These are phyloP conservation scores for Drosophila sordidula DNA, from an alignment of 2,888 invertebrate species.

Conservation along the genomic window DNA sequence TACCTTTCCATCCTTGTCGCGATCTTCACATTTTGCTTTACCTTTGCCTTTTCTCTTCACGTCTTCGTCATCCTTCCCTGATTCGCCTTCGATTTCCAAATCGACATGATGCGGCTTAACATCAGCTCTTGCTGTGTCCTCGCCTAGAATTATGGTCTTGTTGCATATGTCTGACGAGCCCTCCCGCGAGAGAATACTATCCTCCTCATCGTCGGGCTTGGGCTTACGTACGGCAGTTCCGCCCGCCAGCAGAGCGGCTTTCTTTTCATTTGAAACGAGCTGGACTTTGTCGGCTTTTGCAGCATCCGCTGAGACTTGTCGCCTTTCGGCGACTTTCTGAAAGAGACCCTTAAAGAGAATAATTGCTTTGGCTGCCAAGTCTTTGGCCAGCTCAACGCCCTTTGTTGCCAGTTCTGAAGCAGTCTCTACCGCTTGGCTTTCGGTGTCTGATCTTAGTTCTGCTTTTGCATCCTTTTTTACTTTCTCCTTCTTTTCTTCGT, in stretches of 20 bases:
- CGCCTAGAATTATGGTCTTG: conserved; percentile 60
- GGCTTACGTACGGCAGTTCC: not conserved
- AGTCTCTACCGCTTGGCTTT: conserved; percentile 23
- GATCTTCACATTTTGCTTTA: not conserved
- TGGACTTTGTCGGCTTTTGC: conserved; percentile 20
- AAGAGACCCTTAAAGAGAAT: not conserved
- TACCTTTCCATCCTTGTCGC: not conserved
- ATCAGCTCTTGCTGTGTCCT: conserved; percentile 37
- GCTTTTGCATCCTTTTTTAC: not conserved
- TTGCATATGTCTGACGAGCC: conserved; percentile 46
- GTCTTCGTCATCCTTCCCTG: not conserved
- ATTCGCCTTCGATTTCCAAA: conserved; percentile 18
- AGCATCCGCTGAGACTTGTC: conserved; percentile 1
- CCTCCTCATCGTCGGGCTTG: not conserved
- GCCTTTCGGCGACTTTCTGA: conserved; percentile 4
- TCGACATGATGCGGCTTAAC: conserved; percentile 52
- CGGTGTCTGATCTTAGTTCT: conserved; percentile 1
- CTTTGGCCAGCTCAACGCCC: conserved; percentile 18
- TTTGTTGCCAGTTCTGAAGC: conserved; percentile 28
- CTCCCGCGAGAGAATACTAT: not conserved
- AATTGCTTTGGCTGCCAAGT: conserved; percentile 16
- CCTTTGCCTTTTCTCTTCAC: not conserved
- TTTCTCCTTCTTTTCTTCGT: conserved; percentile 2
- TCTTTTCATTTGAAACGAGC: not conserved
- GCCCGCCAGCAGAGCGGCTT: not conserved